phyloP scores from a whole-genome alignment of 2,797 vertebrate species.

The Diplodus sargus region DNA sequence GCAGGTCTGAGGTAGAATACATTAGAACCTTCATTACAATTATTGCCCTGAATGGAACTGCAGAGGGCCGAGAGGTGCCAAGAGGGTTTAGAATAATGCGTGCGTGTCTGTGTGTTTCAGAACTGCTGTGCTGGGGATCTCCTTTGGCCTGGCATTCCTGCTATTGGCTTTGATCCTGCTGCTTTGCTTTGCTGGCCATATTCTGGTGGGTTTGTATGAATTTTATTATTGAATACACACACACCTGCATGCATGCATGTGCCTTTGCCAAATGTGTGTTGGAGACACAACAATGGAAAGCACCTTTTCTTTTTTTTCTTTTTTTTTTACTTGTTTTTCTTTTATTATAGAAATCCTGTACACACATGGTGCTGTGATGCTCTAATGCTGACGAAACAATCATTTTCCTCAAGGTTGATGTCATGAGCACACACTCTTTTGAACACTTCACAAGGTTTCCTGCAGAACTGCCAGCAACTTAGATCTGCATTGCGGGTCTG shows the following conservation, averaged over 20 bases:
- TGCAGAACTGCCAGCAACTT: not conserved
- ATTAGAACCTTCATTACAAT: constrained; percentile 42
- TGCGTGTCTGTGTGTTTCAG: constrained; percentile 80
- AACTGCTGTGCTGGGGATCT: constrained; percentile 92
- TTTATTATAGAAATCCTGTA: not conserved
- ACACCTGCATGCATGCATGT: not conserved
- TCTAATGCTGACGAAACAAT: constrained; percentile 6
- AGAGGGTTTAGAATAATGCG: constrained; percentile 43
- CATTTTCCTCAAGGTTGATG: not conserved
- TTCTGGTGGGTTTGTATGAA: constrained; percentile 89
- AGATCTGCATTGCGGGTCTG: too few relatives aligned
- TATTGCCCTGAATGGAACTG: constrained; percentile 34
- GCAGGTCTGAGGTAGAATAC: constrained; percentile 45
- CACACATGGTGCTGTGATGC: not conserved
- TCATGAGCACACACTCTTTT: not conserved
- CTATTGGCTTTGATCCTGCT: constrained; percentile 92
- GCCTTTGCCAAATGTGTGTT: not conserved
- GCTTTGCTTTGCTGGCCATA: constrained; percentile 94
- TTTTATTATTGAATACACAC: constrained; percentile 26
- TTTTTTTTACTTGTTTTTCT: too few relatives aligned
- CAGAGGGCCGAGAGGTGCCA: constrained; percentile 35
- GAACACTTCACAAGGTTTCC: not conserved
- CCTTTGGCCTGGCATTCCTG: constrained; percentile 93
- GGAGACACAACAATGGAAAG: not conserved
- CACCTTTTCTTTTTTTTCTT: not conserved